Conservation (phyloP, 2,888 invertebrate genomes). For the Alloscopus bannaensis region DNA sequence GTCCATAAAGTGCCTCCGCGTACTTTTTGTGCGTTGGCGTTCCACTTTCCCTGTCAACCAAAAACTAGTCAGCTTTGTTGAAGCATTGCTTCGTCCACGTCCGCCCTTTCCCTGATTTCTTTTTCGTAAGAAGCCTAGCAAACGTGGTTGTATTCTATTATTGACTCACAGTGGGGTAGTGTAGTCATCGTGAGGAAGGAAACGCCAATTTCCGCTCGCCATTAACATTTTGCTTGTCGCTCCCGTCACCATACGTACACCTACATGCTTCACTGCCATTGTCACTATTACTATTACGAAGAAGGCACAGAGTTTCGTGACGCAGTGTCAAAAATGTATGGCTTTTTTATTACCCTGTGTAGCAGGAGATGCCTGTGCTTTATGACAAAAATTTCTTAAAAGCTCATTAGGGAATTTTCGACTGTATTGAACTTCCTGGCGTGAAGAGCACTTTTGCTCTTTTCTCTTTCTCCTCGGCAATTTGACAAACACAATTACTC, state of each 20-base stretch:
- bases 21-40: no score
- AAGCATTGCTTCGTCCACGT: background rate
- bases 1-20: no score
- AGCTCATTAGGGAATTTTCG: conserved; percentile 39
- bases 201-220: conserved; percentile 53
- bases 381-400: conserved; percentile 35
- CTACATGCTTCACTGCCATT: no score
- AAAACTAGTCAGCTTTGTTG: background rate
- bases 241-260: no score
- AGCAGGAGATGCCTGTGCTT: conserved; percentile 3
- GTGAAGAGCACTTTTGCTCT: no score
- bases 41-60: background rate
- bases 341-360: no score
- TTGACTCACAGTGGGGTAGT: background rate
- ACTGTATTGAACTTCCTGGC: conserved; percentile 21
- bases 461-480: no score
- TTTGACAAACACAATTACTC: no score
- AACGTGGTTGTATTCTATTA: background rate
- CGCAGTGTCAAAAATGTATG: background rate
- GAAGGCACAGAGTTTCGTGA: no score
- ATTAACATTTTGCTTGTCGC: conserved; percentile 30
- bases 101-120: background rate
- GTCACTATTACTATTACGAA: no score
- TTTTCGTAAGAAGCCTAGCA: background rate
- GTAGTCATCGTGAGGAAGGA: conserved; percentile 26